Base-by-base conservation (phyloP, 1,140 invertebrate genomes). In the Drosophila repleta region DNA sequence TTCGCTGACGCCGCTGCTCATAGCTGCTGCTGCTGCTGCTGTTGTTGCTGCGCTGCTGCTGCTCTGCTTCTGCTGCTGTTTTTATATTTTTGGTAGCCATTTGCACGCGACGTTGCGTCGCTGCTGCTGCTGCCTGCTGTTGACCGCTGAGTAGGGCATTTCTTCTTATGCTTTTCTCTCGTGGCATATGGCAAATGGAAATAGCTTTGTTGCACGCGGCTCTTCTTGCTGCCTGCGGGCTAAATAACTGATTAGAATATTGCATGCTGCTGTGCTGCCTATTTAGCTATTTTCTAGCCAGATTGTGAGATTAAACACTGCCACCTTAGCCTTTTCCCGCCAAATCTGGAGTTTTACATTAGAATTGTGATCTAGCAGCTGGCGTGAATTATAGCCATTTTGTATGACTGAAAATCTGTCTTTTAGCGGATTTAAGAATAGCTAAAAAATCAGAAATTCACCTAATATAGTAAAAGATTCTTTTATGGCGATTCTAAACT, bases 141-240 rank as follows among this genome's bases (percentile, higher is more conserved):
- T 77, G 68, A 82, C 79, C 79, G 74, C 79, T 66, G 79, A 81
- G 60, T 78, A 66, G 79, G 79, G 21, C 74, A 81, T 67, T 58
- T 52, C 20, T 55, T 60, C 26, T 58, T 66, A 48, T 17, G 26
- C 11, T 32, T 18, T 4, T n/a, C 52, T 72, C 60, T 49, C 55
- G 49, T 61, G 64, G 48, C 64, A 61, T 72, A 67, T 72, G 64
- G 29, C n/a, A 72, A 68, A 72, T 67, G 65, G n/a, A 68, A 72
- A 67, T 72, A 39, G 39, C 49, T 61, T 69, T 71, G 61, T 29
- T 55, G 43, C 55, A 53, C 35, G 29, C 32, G 17, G 43, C 39
- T 70, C 7, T 58, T 48, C 6, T 32, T 32, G 29, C 11, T 18
- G 18, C 17, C 29, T 15, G 58, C 6, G 20, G 13, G n/a, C 24